Evolutionary conservation across 2,797 vertebrate species (phyloP).

Genomic region (Bradypodion pumilum): DNA sequence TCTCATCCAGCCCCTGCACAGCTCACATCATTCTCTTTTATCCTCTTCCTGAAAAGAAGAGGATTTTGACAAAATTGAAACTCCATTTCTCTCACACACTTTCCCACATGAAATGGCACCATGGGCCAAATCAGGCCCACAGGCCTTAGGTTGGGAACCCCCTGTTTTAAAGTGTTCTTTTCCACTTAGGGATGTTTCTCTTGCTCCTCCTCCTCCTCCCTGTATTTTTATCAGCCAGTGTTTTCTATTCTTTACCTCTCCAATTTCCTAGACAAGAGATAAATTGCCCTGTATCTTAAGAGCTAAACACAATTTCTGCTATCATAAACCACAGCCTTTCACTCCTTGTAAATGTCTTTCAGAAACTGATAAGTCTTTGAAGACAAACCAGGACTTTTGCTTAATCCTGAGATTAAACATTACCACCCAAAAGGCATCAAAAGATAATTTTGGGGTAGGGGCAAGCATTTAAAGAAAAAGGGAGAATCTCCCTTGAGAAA

Average conservation of each 20-base stretch:
- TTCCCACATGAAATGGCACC: no score
- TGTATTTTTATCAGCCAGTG: constrained; percentile 54
- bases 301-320: constrained; percentile 85
- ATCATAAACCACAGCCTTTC: constrained; percentile 81
- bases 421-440: constrained; percentile 75
- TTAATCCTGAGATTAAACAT: constrained; percentile 81
- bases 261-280: constrained; percentile 76
- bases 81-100: constrained; percentile 33
- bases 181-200: constrained; percentile 30
- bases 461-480: constrained; percentile 25
- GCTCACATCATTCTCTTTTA: constrained; percentile 20
- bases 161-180: no score
- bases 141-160: no score
- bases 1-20: constrained; percentile 21
- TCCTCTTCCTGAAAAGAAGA: constrained; percentile 19
- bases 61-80: constrained; percentile 43
- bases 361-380: constrained; percentile 78
- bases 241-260: constrained; percentile 56
- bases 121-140: no score
- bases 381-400: constrained; percentile 68
- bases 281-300: constrained; percentile 79
- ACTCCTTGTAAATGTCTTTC: constrained; percentile 77
- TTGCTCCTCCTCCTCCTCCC: constrained; percentile 45
- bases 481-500: constrained; percentile 71
- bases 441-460: constrained; percentile 70